Percentiles rank a stretch among this genome's conserved stretches.
phyloP scores from a whole-genome alignment of 2,888 invertebrate genomes.

The Tetropium fuscum region DNA sequence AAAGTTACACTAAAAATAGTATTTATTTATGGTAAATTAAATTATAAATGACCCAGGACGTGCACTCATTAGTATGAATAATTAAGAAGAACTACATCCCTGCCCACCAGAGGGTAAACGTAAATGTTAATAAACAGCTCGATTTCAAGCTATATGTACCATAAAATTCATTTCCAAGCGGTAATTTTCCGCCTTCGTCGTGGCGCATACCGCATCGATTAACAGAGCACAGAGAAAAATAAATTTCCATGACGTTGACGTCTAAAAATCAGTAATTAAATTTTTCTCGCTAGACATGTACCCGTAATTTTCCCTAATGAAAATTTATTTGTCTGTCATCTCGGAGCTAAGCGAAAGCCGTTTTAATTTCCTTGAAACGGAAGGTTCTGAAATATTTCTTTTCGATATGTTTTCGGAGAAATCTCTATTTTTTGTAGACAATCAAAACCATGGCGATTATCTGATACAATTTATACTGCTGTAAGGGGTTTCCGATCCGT shows the following conservation, averaged over 20 bases:
- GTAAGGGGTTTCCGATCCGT: slow-evolving; percentile 46
- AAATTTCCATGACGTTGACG: slow-evolving; percentile 2
- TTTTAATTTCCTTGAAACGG: slow-evolving; percentile 21
- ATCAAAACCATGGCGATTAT: slow-evolving; percentile 45
- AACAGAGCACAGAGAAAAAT: slow-evolving; percentile 21
- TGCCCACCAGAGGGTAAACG: slow-evolving; percentile 28
- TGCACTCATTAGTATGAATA: neutral
- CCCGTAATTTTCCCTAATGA: slow-evolving; percentile 21
- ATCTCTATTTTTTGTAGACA: slow-evolving; percentile 42
- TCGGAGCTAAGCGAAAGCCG: neutral
- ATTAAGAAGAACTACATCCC: slow-evolving; percentile 3
- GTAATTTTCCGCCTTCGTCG: slow-evolving; percentile 46
- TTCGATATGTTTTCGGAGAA: slow-evolving; percentile 38
- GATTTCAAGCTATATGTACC: slow-evolving; percentile 49
- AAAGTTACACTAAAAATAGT: neutral
- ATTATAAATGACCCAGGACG: neutral
- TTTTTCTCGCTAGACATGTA: neutral
- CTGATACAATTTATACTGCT: slow-evolving; percentile 46
- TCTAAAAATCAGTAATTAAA: slow-evolving; percentile 5
- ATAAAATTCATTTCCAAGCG: slow-evolving; percentile 49
- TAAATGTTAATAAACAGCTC: slow-evolving; percentile 48
- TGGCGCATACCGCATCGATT: slow-evolving; percentile 42
- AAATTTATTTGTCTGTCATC: slow-evolving; percentile 28
- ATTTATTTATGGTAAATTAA: neutral
- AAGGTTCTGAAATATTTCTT: slow-evolving; percentile 15